Evolutionary conservation across 2,113 vertebrate species (phyloP), one percentile per base, ranked within the genome.

Genomic region (Melozone crissalis): DNA sequence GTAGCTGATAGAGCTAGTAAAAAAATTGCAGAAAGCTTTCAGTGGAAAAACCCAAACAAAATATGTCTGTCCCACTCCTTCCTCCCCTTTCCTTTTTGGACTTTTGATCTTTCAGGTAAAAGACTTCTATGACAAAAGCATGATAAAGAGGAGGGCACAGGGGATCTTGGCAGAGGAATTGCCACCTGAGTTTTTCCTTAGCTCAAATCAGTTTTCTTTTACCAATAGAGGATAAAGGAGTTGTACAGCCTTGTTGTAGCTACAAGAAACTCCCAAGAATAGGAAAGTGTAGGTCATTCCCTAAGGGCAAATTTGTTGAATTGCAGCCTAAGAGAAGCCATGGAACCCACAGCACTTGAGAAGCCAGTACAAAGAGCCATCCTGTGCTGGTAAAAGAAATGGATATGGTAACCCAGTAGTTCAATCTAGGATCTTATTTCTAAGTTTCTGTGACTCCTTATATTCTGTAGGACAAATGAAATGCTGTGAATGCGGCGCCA

Each of bases 381-480:
- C 83, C 92, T 96, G 93, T 94, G 76, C 47, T 68, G 72, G 79
- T 63, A 43, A 94, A 93, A 93, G 73, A 92, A 93, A 90, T 90
- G 90, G 57, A 35, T 94, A 96, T 79, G 31, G 95, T 96, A 96
- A 94, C 95, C 79, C 5, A 81, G 92, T 68, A 92, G 75, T 35
- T 91, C 83, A 78, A 44, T 68, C 57, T 52, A 67, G 92, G 93
- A 94, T 96, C 93, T 92, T 77, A 94, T 97, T 97, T 96, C 96
- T 57, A 77, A 75, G 69, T 81, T 87, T 96, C 72, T 92, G 80
- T 76, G 75, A 81, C 84, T 96, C 76, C 90, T 96, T 95, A 95
- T 61, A 96, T 79, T 82, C 83, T 93, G 83, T 81, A 94, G 73
- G 93, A 96, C 92, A 97, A 96, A 96, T 43, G 86, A 97, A 96